Base-by-base conservation (phyloP, 2,113 vertebrate species). In the Gorsachius goisagi region DNA sequence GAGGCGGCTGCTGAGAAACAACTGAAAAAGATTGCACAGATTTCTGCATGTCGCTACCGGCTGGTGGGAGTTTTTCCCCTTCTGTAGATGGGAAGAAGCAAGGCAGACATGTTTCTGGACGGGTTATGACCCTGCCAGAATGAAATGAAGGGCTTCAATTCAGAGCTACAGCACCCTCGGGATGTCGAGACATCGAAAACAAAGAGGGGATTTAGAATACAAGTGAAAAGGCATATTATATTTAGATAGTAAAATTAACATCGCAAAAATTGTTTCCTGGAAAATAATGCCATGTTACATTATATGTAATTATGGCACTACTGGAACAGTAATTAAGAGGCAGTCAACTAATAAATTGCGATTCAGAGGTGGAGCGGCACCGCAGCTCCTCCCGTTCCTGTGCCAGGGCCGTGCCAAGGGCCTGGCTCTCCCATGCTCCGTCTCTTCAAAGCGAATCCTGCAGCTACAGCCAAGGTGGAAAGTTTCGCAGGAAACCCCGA, bases 161-260 rank as follows among this genome's bases (percentile, higher is more conserved):
- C 82, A 93, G 89, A 90, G 66, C 82, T 85, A 35, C 52, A 62
- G 56, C 91, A 79, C 85, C 85, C 94, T 68, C 4, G 9, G 89
- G 89, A 85, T n/a, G 83, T 32, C 18, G 11, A 81, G 85, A 74
- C 52, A 4, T 22, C 23, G 8, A 15, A 53, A 85, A 90, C 89
- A 90, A 92, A 92, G 93, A 95, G 44, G 67, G 62, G 79, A 75
- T 93, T 85, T 90, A 94, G 90, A 35, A 58, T 88, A 93, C 74
- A 66, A 92, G 86, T 69, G 85, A 92, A 95, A 92, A 85, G 89
- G n/a, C 86, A 44, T 62, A 89, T 85, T 95, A 76, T 94, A 69
- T 81, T 89, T 85, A 90, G 91, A 85, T 91, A 94, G 95, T 96
- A 89, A 94, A 90, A 93, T 85, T 87, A 89, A 64, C 80, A 78